Conservation (phyloP, 2,888 invertebrate genomes). For the Orchestes rusci region DNA sequence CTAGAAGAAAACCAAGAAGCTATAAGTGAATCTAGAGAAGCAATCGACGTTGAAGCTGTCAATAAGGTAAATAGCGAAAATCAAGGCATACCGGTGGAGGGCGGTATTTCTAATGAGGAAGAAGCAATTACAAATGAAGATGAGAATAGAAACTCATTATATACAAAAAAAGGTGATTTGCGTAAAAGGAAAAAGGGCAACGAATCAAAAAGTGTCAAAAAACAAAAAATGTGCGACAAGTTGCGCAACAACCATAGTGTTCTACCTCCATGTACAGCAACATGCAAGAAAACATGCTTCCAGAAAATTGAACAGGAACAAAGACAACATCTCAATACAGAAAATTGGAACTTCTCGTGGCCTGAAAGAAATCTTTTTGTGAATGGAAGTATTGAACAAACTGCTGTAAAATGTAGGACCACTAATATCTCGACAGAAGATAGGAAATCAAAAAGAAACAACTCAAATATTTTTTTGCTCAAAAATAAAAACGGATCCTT, state of each 20-base stretch:
- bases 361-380: constrained; percentile 11
- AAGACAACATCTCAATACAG: constrained; percentile 14
- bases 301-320: constrained; percentile 9
- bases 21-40: too few species aligned
- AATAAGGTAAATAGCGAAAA: not conserved
- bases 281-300: constrained; percentile 13
- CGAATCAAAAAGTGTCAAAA: constrained; percentile 6
- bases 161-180: constrained; percentile 11
- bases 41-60: too few species aligned
- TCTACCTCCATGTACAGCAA: constrained; percentile 12
- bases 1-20: too few species aligned
- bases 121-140: constrained; percentile 7
- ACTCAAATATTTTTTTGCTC: constrained; percentile 10
- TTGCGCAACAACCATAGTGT: constrained; percentile 6
- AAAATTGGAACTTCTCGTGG: constrained; percentile 13
- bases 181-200: constrained; percentile 7
- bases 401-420: constrained; percentile 4
- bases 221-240: constrained; percentile 9
- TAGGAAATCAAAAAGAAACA: constrained; percentile 9
- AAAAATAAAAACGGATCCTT: constrained; percentile 1
- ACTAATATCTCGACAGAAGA: not conserved
- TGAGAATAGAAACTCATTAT: constrained; percentile 8
- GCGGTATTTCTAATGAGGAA: not conserved
- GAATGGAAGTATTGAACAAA: constrained; percentile 14
- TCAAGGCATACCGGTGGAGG: not conserved